A percentile compares a stretch with the other conserved stretches of the same genome.
phyloP scores from a whole-genome alignment of 2,888 invertebrate species.

The Chrysopilus asiliformis region DNA sequence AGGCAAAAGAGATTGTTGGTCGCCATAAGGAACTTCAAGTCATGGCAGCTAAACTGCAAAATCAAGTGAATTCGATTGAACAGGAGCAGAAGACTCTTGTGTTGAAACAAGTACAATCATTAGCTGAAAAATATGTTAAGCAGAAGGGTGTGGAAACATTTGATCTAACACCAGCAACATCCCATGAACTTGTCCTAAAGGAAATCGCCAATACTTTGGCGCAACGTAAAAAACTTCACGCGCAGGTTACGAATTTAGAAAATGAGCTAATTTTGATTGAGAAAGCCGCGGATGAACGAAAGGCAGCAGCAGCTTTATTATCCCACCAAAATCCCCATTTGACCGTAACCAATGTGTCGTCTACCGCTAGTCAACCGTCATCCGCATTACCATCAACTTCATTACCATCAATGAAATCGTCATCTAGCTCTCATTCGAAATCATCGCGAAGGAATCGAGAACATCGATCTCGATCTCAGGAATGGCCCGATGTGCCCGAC shows the following conservation, averaged over 20 bases:
- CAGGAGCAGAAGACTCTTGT: constrained; percentile 61
- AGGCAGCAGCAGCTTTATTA: constrained; percentile 32
- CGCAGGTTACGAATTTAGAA: constrained; percentile 57
- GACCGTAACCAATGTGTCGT: constrained; percentile 18
- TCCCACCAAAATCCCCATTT: constrained; percentile 32
- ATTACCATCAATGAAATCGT: constrained; percentile 38
- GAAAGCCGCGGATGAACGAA: constrained; percentile 51
- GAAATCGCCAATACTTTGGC: constrained; percentile 76
- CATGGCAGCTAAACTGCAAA: constrained; percentile 73
- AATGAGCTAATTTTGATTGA: constrained; percentile 64
- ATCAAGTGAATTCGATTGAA: constrained; percentile 57
- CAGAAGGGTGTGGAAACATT: constrained; percentile 34
- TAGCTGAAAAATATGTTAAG: constrained; percentile 54
- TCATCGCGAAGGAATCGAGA: constrained; percentile 52
- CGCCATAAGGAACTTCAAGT: constrained; percentile 85
- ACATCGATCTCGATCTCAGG: constrained; percentile 67
- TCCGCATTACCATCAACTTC: constrained; percentile 36
- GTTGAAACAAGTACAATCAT: constrained; percentile 58
- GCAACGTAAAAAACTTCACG: constrained; percentile 71
- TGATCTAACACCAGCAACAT: constrained; percentile 52
- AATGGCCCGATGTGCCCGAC: constrained; percentile 85
- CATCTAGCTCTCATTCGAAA: constrained; percentile 28
- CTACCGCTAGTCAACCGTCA: constrained; percentile 15
- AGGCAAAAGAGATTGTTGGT: constrained; percentile 84
- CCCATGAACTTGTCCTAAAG: constrained; percentile 69